Percentiles rank a stretch among this genome's conserved stretches.
phyloP scores from a whole-genome alignment of 2,113 vertebrate genomes.

The Albula goreensis region DNA sequence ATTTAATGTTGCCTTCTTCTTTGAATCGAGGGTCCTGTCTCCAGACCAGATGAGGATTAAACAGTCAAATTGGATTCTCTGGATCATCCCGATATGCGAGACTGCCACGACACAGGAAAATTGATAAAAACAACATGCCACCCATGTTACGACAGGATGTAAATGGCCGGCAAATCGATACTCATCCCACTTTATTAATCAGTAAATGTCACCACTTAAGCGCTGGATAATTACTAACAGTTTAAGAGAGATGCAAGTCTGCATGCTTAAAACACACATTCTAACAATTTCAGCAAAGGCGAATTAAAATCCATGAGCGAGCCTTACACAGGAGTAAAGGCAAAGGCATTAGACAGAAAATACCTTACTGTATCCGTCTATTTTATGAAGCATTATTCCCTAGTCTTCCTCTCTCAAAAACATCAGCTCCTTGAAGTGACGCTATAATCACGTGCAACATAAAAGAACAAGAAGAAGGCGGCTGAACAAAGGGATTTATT shows the following conservation, averaged over 20 bases:
- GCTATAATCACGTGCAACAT: neutral
- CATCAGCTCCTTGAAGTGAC: neutral
- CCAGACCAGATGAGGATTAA: constrained; percentile 60
- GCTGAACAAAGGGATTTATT: constrained; percentile 1
- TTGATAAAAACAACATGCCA: constrained; percentile 35
- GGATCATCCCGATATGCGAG: constrained; percentile 52
- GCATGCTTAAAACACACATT: neutral
- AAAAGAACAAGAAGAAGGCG: neutral
- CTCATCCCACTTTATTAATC: neutral
- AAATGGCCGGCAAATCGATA: constrained; percentile 11
- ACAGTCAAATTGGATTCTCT: constrained; percentile 58
- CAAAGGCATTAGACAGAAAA: neutral
- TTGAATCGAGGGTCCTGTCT: constrained; percentile 47
- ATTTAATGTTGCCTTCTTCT: constrained; percentile 32
- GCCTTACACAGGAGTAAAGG: neutral
- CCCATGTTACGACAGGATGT: constrained; percentile 21
- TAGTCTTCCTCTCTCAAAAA: neutral
- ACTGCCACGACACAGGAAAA: neutral
- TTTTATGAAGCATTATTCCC: neutral
- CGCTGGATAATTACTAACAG: neutral
- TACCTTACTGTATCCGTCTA: too few relatives aligned
- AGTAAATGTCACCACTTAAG: neutral
- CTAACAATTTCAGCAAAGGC: neutral
- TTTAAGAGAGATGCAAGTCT: neutral
- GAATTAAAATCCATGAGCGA: neutral